Evolutionary conservation across 2,113 vertebrate species (phyloP).

Genomic region (Herpetotheres cachinnans): DNA sequence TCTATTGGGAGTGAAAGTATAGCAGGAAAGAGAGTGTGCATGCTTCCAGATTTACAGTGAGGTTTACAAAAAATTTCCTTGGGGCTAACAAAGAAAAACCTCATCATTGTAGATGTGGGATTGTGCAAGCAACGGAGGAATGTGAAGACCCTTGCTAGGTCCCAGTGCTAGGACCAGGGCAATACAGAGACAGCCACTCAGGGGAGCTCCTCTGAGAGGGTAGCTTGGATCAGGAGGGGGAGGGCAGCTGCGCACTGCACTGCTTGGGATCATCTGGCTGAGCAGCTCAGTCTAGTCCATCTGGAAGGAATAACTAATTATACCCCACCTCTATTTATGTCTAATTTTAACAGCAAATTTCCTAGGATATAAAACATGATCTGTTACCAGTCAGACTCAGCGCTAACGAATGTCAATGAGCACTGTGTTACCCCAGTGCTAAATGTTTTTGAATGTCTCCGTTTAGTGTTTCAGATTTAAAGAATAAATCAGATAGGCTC

Average conservation of each 20-base stretch:
- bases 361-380: slow-evolving; percentile 29
- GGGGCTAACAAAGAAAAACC: neutral
- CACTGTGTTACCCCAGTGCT: neutral
- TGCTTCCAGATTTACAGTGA: neutral
- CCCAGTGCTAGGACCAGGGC: neutral
- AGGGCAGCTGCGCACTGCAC: neutral
- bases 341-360: slow-evolving; percentile 52
- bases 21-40: rapidly evolving
- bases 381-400: slow-evolving; percentile 2
- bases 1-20: neutral
- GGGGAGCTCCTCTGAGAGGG: neutral
- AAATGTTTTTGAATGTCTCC: neutral
- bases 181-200: neutral
- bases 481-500: neutral
- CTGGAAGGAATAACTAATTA: slow-evolving; percentile 49
- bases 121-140: neutral
- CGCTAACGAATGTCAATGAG: neutral
- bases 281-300: neutral
- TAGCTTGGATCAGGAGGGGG: neutral
- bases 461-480: neutral
- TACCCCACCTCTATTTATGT: slow-evolving; percentile 15
- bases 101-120: neutral
- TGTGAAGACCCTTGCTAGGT: neutral
- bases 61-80: neutral
- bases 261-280: neutral